Conservation (phyloP, 2,797 vertebrate genomes). For the Phrynocephalus guinanensis region DNA sequence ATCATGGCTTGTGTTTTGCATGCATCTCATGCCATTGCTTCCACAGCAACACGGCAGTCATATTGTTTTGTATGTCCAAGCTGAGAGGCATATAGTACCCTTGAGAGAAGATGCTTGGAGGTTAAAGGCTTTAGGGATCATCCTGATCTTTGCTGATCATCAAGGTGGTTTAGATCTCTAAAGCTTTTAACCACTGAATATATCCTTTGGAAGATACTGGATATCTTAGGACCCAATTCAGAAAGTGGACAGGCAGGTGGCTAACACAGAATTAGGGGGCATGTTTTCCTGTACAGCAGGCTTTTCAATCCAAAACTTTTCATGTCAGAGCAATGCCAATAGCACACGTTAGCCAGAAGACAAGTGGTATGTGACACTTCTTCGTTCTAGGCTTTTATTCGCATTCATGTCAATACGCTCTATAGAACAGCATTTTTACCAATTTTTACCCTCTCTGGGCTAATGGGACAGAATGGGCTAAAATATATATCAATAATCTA, state of each 20-base stretch:
- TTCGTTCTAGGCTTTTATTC: background rate
- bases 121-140: conserved; percentile 19
- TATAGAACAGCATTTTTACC: background rate
- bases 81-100: background rate
- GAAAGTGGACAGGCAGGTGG: background rate
- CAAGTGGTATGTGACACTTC: background rate
- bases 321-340: background rate
- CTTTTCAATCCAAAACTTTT: background rate
- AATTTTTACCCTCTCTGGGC: background rate
- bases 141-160: background rate
- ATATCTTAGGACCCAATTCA: background rate
- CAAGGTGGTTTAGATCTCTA: background rate
- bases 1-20: background rate
- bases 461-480: background rate
- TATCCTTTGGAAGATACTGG: background rate
- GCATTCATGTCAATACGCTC: background rate
- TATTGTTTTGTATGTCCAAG: background rate
- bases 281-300: background rate
- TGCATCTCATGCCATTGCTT: background rate
- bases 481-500: background rate
- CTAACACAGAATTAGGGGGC: background rate
- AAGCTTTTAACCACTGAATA: background rate
- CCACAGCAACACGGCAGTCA: background rate
- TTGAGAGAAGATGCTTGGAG: background rate
- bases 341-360: background rate